Evolutionary conservation across 2,113 vertebrate genomes (phyloP).

Genomic region (human): DNA sequence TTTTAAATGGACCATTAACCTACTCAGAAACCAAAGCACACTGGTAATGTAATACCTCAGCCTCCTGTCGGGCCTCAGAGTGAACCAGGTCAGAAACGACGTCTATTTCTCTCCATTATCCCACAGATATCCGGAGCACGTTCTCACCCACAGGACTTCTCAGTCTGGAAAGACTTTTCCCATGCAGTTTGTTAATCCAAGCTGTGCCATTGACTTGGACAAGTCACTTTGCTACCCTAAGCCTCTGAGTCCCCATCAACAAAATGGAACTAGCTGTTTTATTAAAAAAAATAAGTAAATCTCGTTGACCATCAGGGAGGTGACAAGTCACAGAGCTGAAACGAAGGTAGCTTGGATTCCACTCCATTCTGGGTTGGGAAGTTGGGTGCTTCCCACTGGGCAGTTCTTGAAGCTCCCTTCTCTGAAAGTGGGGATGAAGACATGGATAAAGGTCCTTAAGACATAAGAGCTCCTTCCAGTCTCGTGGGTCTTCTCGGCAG

Average conservation of each 20-base stretch:
- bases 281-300: background rate
- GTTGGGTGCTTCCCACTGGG: fast-evolving
- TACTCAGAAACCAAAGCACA: slow-evolving; percentile 56
- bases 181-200: background rate
- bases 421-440: background rate
- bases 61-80: slow-evolving; percentile 56
- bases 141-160: background rate
- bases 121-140: background rate
- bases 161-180: background rate
- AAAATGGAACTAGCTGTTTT: background rate
- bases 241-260: background rate
- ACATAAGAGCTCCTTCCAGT: background rate
- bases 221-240: background rate
- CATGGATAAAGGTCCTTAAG: background rate
- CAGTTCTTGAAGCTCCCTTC: background rate
- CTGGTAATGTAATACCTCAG: slow-evolving; percentile 36
- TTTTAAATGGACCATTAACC: slow-evolving; percentile 83
- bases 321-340: fast-evolving
- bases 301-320: background rate
- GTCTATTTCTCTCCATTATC: slow-evolving; percentile 62
- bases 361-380: background rate
- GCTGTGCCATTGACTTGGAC: too few relatives aligned
- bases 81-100: slow-evolving; percentile 63
- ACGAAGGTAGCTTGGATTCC: background rate
- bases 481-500: background rate